Evolutionary conservation across 2,888 invertebrate genomes (phyloP), one percentile per base, ranked within the genome.

Genomic region (Escarpia spicata): DNA sequence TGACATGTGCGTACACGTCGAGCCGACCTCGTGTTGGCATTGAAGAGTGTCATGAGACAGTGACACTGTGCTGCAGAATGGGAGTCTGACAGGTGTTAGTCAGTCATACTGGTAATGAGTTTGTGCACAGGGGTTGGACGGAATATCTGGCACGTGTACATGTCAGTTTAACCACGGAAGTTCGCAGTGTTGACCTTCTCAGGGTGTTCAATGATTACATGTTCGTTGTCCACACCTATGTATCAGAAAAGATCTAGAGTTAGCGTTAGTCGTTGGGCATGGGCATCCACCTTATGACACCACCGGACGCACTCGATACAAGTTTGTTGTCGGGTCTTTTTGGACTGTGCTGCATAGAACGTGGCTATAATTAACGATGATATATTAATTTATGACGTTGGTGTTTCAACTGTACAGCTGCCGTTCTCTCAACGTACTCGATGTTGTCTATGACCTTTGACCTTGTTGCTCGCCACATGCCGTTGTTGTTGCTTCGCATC

Each of bases 381-480:
- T 75, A 75, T 75, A 75, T 75, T 75, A 75, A 75, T 75, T 75
- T 75, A 75, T 75, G 75, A 75, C 75, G 19, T 75, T 75, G 75
- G 75, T 75, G 75, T 75, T 75, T 75, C n/a, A 75, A 75, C 75
- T 75, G 75, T 75, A n/a, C 75, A 75, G 75, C 75, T 75, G 26
- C 75, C 19, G 75, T 75, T 75, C 75, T 75, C 75, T 75, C 75
- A n/a, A 75, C 75, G 19, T 75, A 26, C 26, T 75, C 75, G n/a
- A n/a, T 75, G 75, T 75, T 75, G 75, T 75, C 6, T 15, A 75
- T 75, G 75, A 75, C 75, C 26, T 75, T 75, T 75, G 75, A 75
- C 19, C 75, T 60, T 75, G 75, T 75, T 75, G 75, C 75, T 26
- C 75, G 75, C 75, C 75, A 75, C 75, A 75, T 8, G 75, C 75